phyloP scores from a whole-genome alignment of 2,888 invertebrate species.

The Selenia dentaria region DNA sequence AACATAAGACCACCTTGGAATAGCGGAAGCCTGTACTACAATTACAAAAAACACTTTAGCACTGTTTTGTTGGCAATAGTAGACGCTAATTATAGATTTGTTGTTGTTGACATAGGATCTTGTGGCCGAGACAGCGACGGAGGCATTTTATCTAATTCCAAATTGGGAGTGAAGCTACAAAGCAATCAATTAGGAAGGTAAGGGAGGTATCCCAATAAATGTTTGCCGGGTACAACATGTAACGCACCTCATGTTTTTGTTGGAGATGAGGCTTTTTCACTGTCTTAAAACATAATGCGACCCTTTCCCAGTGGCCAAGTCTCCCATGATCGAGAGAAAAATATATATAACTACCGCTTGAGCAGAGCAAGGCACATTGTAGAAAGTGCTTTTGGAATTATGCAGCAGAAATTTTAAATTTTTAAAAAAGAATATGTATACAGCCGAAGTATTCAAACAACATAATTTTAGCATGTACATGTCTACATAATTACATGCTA shows the following conservation, averaged over 20 bases:
- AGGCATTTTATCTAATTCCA: too few relatives aligned
- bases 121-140: slow-evolving; percentile 19
- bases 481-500: slow-evolving; percentile 6
- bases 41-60: slow-evolving; percentile 29
- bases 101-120: slow-evolving; percentile 12
- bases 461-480: slow-evolving; percentile 3
- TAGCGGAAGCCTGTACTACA: slow-evolving; percentile 24
- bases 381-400: slow-evolving; percentile 15
- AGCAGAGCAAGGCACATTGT: slow-evolving; percentile 11
- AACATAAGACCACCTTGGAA: slow-evolving; percentile 21
- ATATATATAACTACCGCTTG: background rate
- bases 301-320: background rate
- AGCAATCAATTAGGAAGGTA: too few relatives aligned
- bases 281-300: background rate
- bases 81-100: slow-evolving; percentile 27
- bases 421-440: slow-evolving; percentile 6
- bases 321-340: background rate
- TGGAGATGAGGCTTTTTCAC: background rate
- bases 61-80: slow-evolving; percentile 27
- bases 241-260: too few relatives aligned
- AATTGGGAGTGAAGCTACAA: too few relatives aligned
- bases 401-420: slow-evolving; percentile 6
- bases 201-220: too few relatives aligned
- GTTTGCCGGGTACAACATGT: too few relatives aligned
- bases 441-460: slow-evolving; percentile 1